Evolutionary conservation across 2,113 vertebrate genomes (phyloP), one percentile per base, ranked within the genome.

Genomic region (Coreoperca whiteheadi): DNA sequence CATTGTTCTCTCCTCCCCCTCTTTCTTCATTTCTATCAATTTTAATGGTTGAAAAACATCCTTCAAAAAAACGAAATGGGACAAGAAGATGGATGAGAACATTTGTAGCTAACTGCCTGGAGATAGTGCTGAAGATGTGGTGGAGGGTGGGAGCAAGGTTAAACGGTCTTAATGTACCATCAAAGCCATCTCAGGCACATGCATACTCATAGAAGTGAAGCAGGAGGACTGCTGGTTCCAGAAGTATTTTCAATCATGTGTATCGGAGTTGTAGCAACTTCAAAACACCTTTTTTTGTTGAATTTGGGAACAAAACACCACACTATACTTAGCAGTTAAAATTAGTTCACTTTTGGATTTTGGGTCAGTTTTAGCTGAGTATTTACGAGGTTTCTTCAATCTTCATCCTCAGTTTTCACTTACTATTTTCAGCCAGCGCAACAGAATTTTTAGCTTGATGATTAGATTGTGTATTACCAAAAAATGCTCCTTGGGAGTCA

Each of bases 1-100:
- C 88, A 90, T 96, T 95, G 95, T 90, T 41, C 66, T 63, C 56
- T 66, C 75, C 86, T 59, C 82, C 74, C 60, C 74, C 83, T 61
- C 94, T 96, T 96, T 96, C 95, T 96, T 95, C 93, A 94, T 94
- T 95, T 92, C 95, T 95, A 96, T 97, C 96, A 96, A 95, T 97
- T 97, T 96, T 96, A 97, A 97, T 96, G 95, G 95, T 94, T 96
- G 93, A 95, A 95, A 95, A 95, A 96, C 96, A 97, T 98, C 96
- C 96, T 96, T 97, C 96, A 97, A 94, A 96, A 94, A 95, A 96
- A 46, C 95, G 94, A 96, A 97, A 97, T 96, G 94, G 95, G 96
- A 96, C 96, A 96, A 95, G 94, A 97, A 97, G 97, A 99, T 96
- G 96, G 96, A 98, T 98, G 96, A 94, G 93, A 94, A 95, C 94